Conservation (phyloP, 2,113 vertebrate species). For the Rattus rattus region DNA sequence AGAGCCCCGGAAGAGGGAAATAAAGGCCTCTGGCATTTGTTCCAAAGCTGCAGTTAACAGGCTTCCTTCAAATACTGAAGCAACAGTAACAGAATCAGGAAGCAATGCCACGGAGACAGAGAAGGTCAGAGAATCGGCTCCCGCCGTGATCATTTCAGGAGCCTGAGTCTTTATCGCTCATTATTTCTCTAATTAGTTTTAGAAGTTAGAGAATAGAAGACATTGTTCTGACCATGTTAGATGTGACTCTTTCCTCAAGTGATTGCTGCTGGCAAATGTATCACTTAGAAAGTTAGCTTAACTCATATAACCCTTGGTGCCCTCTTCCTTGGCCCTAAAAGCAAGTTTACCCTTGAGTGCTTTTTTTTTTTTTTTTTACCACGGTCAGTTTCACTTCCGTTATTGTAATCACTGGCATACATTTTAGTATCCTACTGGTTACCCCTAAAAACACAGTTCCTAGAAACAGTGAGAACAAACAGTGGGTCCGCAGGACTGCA, state of each 20-base stretch:
- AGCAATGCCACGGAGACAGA: constrained; percentile 74
- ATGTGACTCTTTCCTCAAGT: constrained; percentile 52
- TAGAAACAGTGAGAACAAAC: constrained; percentile 3
- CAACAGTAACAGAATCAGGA: constrained; percentile 76
- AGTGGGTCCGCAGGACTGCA: constrained; percentile 38
- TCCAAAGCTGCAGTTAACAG: constrained; percentile 19
- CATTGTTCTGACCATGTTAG: constrained; percentile 1
- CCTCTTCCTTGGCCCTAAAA: background rate
- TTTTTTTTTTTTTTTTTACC: constrained; percentile 38
- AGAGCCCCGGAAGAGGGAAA: background rate
- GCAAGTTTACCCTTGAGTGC: background rate
- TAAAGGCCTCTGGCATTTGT: background rate
- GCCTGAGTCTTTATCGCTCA: constrained; percentile 66
- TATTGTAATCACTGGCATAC: constrained; percentile 32
- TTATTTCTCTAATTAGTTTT: constrained; percentile 76
- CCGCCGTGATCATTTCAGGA: constrained; percentile 48
- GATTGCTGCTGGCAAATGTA: background rate
- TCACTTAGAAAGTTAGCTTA: constrained; percentile 49
- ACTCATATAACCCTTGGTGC: constrained; percentile 28
- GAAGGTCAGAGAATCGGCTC: constrained; percentile 74
- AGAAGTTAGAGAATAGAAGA: constrained; percentile 61
- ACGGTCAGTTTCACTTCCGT: constrained; percentile 27
- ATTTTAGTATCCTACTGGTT: constrained; percentile 39
- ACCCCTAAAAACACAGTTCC: constrained; percentile 44
- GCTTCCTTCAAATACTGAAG: constrained; percentile 77